Base-by-base conservation (phyloP, 2,888 invertebrate genomes). In the Drosophila barbarae region DNA sequence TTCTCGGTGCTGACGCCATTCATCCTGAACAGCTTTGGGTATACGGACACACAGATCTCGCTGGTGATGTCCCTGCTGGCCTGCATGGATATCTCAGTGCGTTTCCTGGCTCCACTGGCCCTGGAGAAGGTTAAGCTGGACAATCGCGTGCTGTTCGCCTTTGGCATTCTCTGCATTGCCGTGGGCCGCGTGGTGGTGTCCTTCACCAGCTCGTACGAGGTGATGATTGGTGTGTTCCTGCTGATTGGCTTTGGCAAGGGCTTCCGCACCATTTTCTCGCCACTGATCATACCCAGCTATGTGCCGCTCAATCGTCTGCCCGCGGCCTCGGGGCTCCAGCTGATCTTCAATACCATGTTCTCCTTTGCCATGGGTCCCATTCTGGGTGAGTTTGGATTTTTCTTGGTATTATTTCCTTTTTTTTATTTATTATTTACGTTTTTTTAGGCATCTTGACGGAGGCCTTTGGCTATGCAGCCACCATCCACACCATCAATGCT, bases 1-100 rank as follows among this genome's bases (percentile, higher is more conserved):
- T 94, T 94, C 87, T 93, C 94, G 0, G 91, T 94, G 47, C 85
- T 94, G 52, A 94, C 94, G 0, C 94, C 94, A 0, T 93, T 94
- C 74, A 93, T 94, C 58, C 89, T 94, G 5, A 91, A 92, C 34
- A 93, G 93, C 74, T 93, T 92, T 72, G 92, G 93, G 0, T 92
- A 93, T 77, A 87, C 87, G 2, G 83, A 88, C n/a, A 9, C 34
- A 0, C 81, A 94, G 88, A 92, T 93, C 4, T 94, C 94, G 0
- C 88, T 92, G 12, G 92, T 92, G 58, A 94, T 94, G 94, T 94
- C 94, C 0, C 84, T 93, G 44, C 89, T 94, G 60, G 94, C 92
- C 12, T 92, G 92, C 50, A 91, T 93, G 56, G 94, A 94, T 76
- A 92, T 94, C 35, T 88, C 90, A 28, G 91, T 93, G 2, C 90